Conservation (phyloP, 37 sponge, comb jelly and placozoan species). For the Diacarnus erythraeanus region DNA sequence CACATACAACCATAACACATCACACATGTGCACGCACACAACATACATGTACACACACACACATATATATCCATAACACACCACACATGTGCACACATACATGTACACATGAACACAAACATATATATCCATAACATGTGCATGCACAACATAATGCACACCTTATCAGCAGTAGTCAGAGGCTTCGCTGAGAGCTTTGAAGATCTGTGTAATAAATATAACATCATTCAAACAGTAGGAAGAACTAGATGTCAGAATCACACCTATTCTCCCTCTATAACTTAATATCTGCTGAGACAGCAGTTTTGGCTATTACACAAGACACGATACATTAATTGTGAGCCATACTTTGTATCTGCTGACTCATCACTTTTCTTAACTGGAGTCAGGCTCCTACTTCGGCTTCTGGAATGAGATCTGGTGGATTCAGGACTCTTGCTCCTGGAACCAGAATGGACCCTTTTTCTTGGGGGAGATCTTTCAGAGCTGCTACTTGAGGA, state of each 20-base stretch:
- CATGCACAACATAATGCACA: not conserved
- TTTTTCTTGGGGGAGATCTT: not conserved
- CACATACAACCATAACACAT: too few relatives aligned
- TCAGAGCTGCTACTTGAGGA: slow-evolving; percentile 11
- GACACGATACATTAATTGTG: not conserved
- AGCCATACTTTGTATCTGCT: slow-evolving; percentile 14
- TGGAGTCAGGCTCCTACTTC: not conserved
- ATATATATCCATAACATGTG: not conserved
- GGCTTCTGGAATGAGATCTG: slow-evolving; percentile 2
- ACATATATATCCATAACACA: slow-evolving; percentile 1
- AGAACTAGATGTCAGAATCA: not conserved
- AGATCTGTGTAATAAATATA: not conserved
- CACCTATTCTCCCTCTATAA: too few relatives aligned
- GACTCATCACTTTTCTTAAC: slow-evolving; percentile 14
- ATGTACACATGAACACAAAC: slow-evolving; percentile 5
- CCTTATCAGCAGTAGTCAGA: not conserved
- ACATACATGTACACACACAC: too few relatives aligned
- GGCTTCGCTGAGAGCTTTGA: too few relatives aligned
- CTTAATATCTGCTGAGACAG: too few relatives aligned
- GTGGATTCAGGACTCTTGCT: not conserved
- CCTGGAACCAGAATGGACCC: slow-evolving; percentile 7
- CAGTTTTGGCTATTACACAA: too few relatives aligned
- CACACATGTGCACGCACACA: too few relatives aligned
- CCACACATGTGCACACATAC: slow-evolving; percentile 7
- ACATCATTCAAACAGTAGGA: not conserved